A percentile compares a stretch with the other conserved stretches of the same genome.
phyloP scores from a whole-genome alignment of 2,797 vertebrate genomes.

The Anableps anableps region DNA sequence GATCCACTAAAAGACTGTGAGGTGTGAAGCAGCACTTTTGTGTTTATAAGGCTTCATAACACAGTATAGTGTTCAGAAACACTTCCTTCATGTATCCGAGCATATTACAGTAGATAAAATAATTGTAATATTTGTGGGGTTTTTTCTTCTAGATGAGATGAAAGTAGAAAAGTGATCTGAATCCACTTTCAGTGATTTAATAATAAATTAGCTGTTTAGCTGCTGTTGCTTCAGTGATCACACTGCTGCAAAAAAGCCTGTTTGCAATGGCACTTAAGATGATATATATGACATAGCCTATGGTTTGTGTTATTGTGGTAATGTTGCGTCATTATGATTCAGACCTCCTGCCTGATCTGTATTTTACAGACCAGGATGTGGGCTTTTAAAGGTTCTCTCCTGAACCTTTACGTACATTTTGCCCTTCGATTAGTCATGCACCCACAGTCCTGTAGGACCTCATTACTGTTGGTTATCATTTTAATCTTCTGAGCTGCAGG shows the following conservation, averaged over 20 bases:
- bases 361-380: slow-evolving; percentile 22
- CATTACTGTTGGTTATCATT: slow-evolving; percentile 77
- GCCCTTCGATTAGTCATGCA: slow-evolving; percentile 72
- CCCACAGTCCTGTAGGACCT: slow-evolving; percentile 73
- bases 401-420: slow-evolving; percentile 53
- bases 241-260: slow-evolving; percentile 20
- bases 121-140: slow-evolving; percentile 18
- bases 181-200: slow-evolving; percentile 29
- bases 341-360: slow-evolving; percentile 40
- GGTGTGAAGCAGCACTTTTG: neutral
- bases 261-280: slow-evolving; percentile 39
- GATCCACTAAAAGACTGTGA: neutral
- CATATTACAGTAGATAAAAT: slow-evolving; percentile 8
- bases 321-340: slow-evolving; percentile 34
- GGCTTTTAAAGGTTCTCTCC: slow-evolving; percentile 39
- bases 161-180: slow-evolving; percentile 32
- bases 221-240: slow-evolving; percentile 23
- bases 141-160: slow-evolving; percentile 12
- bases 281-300: slow-evolving; percentile 12
- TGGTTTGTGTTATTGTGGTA: slow-evolving; percentile 9
- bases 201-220: slow-evolving; percentile 34
- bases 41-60: neutral
- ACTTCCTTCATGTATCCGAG: neutral
- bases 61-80: neutral
- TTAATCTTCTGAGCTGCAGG: slow-evolving; percentile 66